These are phyloP conservation scores for Bombylius major DNA, from an alignment of 2,888 invertebrate genomes.

Conservation along the genomic window DNA sequence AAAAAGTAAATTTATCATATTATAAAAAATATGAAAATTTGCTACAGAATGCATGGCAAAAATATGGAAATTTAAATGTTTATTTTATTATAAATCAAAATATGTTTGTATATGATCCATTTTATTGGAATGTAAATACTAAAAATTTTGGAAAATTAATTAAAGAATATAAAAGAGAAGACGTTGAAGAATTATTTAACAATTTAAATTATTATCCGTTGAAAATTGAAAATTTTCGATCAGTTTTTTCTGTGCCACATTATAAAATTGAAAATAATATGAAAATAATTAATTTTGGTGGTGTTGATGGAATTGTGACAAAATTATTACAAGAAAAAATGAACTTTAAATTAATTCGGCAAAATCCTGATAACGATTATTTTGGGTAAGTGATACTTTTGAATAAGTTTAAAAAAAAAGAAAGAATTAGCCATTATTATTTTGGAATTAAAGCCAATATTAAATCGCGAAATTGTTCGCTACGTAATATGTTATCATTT, in stretches of 20 bases:
- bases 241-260: constrained; percentile 24
- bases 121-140: not conserved
- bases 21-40: not conserved
- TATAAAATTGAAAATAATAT: not conserved
- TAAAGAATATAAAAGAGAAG: not conserved
- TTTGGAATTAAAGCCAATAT: no score
- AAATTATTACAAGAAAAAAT: constrained; percentile 22
- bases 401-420: no score
- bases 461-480: no score
- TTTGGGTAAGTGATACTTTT: constrained; percentile 24
- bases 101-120: not conserved
- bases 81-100: not conserved
- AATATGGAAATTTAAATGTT: not conserved
- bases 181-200: constrained; percentile 17
- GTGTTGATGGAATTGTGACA: constrained; percentile 28
- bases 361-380: constrained; percentile 24
- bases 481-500: no score
- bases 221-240: constrained; percentile 28
- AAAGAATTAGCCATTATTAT: no score
- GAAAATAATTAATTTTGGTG: constrained; percentile 16
- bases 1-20: not conserved
- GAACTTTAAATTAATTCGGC: constrained; percentile 24
- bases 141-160: not conserved
- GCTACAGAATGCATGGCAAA: not conserved
- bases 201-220: constrained; percentile 30